These are phyloP conservation scores for Catocala sponsa DNA, from an alignment of 2,888 invertebrate species.

Conservation along the genomic window DNA sequence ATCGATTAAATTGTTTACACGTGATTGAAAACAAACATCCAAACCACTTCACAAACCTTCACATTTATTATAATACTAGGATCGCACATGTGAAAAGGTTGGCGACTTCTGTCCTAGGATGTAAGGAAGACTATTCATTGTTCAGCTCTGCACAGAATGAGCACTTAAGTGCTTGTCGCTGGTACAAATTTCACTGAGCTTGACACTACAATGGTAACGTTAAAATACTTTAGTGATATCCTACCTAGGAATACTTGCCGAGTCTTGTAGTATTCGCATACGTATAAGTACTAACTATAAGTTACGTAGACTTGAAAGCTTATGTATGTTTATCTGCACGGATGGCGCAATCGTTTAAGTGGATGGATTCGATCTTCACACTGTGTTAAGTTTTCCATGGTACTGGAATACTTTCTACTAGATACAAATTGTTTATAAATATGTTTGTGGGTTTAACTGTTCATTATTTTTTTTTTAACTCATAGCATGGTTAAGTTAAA, in stretches of 20 bases:
- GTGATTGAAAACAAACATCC: no score
- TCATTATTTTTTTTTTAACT: no score
- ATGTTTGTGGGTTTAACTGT: no score
- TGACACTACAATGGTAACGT: conserved; percentile 41
- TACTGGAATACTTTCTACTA: no score
- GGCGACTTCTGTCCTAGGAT: conserved; percentile 14
- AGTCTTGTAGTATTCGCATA: conserved; percentile 7
- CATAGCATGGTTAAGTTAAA: no score
- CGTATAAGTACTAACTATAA: background rate
- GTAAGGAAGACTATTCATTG: conserved; percentile 32
- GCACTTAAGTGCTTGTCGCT: conserved; percentile 39
- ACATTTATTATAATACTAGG: no score
- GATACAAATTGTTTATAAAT: no score
- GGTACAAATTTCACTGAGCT: conserved; percentile 20
- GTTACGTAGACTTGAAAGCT: background rate
- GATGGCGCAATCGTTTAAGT: no score
- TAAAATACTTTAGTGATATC: conserved; percentile 43
- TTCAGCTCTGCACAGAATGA: conserved; percentile 32
- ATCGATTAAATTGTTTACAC: no score
- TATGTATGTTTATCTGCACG: background rate
- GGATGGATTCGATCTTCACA: no score
- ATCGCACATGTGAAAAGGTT: conserved; percentile 3
- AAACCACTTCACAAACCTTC: no score
- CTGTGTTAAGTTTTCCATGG: no score
- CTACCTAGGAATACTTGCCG: conserved; percentile 31